Percentiles rank a stretch among this genome's conserved stretches.
phyloP scores from a whole-genome alignment of 2,797 vertebrate genomes.

The Pyrocephalus nanus region DNA sequence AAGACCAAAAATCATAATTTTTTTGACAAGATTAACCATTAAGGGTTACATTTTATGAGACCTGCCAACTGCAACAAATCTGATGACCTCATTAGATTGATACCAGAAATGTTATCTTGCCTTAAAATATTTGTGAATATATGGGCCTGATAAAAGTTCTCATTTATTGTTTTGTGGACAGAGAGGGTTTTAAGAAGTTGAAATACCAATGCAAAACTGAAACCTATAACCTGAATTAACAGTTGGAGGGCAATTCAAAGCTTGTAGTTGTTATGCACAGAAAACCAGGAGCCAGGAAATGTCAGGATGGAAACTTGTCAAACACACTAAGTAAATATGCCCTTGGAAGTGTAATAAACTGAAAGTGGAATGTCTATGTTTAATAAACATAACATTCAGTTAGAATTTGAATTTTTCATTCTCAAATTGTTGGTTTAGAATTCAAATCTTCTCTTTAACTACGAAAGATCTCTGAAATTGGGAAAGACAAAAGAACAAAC shows the following conservation, averaged over 20 bases:
- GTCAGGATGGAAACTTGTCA: neutral
- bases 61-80: neutral
- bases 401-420: neutral
- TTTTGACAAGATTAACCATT: neutral
- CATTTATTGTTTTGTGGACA: neutral
- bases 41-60: neutral
- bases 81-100: neutral
- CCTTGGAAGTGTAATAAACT: neutral
- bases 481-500: neutral
- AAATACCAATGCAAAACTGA: neutral
- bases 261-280: neutral
- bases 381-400: neutral
- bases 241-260: neutral
- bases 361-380: neutral
- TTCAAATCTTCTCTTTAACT: neutral
- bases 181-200: neutral
- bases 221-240: neutral
- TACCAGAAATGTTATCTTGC: neutral
- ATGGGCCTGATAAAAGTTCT: neutral
- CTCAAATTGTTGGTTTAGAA: neutral
- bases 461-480: neutral
- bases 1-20: accelerated
- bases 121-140: neutral
- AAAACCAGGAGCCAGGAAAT: neutral
- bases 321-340: neutral